phyloP scores from a whole-genome alignment of 2,113 vertebrate genomes.

The Neofelis nebulosa region DNA sequence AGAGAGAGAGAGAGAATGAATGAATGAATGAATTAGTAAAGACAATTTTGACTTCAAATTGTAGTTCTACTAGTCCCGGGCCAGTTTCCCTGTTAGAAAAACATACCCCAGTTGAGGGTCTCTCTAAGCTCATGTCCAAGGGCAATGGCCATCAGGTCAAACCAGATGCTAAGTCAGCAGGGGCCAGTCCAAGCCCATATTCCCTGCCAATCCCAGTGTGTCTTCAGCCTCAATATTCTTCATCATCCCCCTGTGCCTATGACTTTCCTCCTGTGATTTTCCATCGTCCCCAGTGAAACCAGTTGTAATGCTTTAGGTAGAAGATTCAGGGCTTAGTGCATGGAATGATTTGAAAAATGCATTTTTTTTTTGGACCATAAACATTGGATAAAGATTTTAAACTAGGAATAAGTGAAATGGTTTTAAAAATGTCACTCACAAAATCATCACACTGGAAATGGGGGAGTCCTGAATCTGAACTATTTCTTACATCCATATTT shows the following conservation, averaged over 20 bases:
- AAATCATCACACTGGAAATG: neutral
- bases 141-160: neutral
- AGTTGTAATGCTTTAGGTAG: neutral
- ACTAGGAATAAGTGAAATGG: neutral
- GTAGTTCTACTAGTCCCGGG: neutral
- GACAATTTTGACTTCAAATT: neutral
- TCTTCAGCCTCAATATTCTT: neutral
- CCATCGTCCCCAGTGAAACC: neutral
- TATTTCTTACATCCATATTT: neutral
- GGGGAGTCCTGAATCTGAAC: neutral
- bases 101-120: neutral
- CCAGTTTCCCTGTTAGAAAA: neutral
- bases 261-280: neutral
- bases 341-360: neutral
- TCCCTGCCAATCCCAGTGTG: neutral
- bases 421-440: neutral
- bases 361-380: neutral
- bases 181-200: neutral
- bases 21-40: constrained; percentile 8
- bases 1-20: neutral
- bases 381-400: neutral
- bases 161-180: neutral
- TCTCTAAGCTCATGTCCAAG: neutral
- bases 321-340: neutral
- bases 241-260: neutral